Base-by-base conservation (phyloP, 2,888 invertebrate genomes). In the Ectemnius cavifrons region DNA sequence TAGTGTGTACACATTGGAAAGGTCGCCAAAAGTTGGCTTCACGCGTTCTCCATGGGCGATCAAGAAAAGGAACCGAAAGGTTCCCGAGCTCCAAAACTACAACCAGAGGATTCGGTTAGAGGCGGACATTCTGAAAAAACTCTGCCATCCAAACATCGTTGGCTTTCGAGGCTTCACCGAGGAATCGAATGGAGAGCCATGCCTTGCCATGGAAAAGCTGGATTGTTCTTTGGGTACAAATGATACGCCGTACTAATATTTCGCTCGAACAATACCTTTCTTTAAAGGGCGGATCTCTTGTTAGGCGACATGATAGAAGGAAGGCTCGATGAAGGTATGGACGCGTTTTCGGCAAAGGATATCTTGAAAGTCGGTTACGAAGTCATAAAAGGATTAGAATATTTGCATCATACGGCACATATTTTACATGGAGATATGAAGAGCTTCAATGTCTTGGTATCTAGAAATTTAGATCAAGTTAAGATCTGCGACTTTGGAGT, bases 401-500 rank as follows among this genome's bases (percentile, higher is more conserved):
- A 97, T 91, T 91, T 97, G 2, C 97, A 97, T 88, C 94, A 93
- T 1, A 93, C 93, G 76, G 94, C 94, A 65, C 92, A 93, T 65
- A 91, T 97, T 57, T 90, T 97, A 8, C 97, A 97, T 76, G 96
- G 96, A 37, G 97, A 97, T 89, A 92, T 97, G 52, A 97, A 97
- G 91, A 97, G 97, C 0, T 95, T 94, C 87, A 97, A 97, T 88
- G 92, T 97, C 57, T 92, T 97, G 0, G 92, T 97, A 0, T 95
- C 96, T 78, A 95, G 94, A 13, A 93, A 96, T 86, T 96, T 96
- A 88, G 93, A 93, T 37, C 92, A 93, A 1, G 95, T 96, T 79
- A 97, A 97, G 89, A 91, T 97, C 18, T 96, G 97, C 84, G 97
- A 97, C 91, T 97, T 97, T 89, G 97, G 97, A 2, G 96, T 96